phyloP scores from a whole-genome alignment of 1,140 invertebrate genomes.

The Physella acuta region DNA sequence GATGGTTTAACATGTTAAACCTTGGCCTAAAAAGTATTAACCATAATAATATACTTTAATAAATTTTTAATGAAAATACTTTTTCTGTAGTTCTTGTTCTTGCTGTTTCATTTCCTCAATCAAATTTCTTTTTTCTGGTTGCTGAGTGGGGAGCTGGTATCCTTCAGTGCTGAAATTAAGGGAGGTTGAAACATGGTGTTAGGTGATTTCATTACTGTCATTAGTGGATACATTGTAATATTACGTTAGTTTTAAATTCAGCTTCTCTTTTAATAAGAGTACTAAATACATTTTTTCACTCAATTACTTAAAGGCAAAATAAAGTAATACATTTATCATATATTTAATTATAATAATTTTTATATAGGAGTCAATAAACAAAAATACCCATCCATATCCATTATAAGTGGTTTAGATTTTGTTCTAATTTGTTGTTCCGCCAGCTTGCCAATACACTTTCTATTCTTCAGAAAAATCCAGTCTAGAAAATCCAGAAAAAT shows the following conservation, averaged over 20 bases:
- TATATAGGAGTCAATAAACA: too few species aligned
- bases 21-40: too few species aligned
- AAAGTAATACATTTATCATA: background rate
- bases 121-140: conserved; percentile 23
- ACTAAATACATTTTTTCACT: too few species aligned
- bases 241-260: too few species aligned
- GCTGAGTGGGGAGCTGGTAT: conserved; percentile 16
- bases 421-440: conserved; percentile 53
- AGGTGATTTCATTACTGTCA: too few species aligned
- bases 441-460: conserved; percentile 67
- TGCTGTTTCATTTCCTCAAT: conserved; percentile 21
- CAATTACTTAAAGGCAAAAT: background rate
- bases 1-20: too few species aligned
- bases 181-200: background rate
- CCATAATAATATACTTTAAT: too few species aligned
- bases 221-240: too few species aligned
- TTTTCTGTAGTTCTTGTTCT: conserved; percentile 15
- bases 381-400: conserved; percentile 50
- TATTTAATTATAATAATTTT: background rate
- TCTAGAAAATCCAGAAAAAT: conserved; percentile 50
- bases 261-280: too few species aligned
- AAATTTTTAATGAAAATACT: too few species aligned
- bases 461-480: conserved; percentile 67
- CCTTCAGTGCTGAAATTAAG: background rate
- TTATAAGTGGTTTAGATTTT: conserved; percentile 56